These are phyloP conservation scores for Decapterus maruadsi DNA, from an alignment of 2,797 vertebrate genomes.

Conservation along the genomic window DNA sequence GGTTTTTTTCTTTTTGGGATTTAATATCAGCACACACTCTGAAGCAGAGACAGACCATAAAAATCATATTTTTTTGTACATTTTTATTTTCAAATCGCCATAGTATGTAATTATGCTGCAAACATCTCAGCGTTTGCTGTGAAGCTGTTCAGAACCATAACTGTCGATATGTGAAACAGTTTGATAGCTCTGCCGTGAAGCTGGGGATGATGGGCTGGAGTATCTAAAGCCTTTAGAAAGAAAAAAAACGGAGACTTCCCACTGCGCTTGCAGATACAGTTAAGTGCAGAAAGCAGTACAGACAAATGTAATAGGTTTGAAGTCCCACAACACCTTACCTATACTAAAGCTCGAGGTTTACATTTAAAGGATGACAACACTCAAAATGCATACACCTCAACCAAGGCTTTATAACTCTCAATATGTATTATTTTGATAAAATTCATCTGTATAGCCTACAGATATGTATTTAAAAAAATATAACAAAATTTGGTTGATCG, in stretches of 20 bases:
- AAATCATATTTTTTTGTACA: slow-evolving; percentile 34
- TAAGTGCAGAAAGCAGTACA: not conserved
- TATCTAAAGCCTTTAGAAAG: slow-evolving; percentile 36
- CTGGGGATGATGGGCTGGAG: slow-evolving; percentile 34
- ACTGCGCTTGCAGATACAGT: slow-evolving; percentile 23
- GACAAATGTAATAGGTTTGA: slow-evolving; percentile 27
- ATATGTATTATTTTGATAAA: slow-evolving; percentile 21
- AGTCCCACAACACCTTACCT: slow-evolving; percentile 7
- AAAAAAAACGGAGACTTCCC: slow-evolving; percentile 10
- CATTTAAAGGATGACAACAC: slow-evolving; percentile 1
- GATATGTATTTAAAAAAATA: not conserved
- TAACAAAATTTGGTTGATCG: not conserved
- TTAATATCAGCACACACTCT: slow-evolving; percentile 5
- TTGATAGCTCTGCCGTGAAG: slow-evolving; percentile 44
- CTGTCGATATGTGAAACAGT: slow-evolving; percentile 49
- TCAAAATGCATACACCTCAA: not conserved
- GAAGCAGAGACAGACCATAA: slow-evolving; percentile 19
- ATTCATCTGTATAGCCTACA: slow-evolving; percentile 10
- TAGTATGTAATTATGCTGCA: slow-evolving; percentile 53
- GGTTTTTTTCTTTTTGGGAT: slow-evolving; percentile 38
- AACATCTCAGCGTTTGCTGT: slow-evolving; percentile 41
- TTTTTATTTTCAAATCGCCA: slow-evolving; percentile 52
- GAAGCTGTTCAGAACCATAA: slow-evolving; percentile 42
- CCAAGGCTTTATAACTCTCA: slow-evolving; percentile 4
- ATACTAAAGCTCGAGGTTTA: slow-evolving; percentile 17